Conservation (phyloP, 2,797 vertebrate species). For the Argya squamiceps region DNA sequence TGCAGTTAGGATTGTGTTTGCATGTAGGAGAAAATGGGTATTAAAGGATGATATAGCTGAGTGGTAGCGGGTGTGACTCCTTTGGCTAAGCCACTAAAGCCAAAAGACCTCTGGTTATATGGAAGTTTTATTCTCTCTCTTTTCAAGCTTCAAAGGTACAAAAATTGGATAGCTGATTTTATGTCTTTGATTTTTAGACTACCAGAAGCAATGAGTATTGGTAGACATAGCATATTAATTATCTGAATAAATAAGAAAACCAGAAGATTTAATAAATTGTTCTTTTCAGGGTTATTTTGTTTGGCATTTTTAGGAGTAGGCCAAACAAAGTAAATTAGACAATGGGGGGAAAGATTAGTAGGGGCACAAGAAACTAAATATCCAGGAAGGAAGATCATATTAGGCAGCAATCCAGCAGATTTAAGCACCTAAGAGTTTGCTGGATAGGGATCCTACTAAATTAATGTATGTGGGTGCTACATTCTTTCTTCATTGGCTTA, state of each 20-base stretch:
- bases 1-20: not conserved
- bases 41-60: not conserved
- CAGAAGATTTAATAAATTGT: not conserved
- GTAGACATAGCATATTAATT: not conserved
- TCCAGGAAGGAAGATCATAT: not conserved
- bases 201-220: not conserved
- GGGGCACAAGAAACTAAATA: not conserved
- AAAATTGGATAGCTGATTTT: not conserved
- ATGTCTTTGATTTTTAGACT: not conserved
- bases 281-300: not conserved
- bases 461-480: not conserved
- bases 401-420: not conserved
- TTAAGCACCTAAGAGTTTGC: not conserved
- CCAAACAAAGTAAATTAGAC: not conserved
- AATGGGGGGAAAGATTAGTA: not conserved
- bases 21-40: accelerated
- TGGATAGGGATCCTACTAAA: not conserved
- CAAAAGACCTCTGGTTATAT: not conserved
- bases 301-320: not conserved
- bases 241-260: not conserved
- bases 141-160: not conserved
- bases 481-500: not conserved
- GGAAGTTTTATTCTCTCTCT: not conserved
- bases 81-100: not conserved
- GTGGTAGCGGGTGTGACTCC: not conserved